Evolutionary conservation across 2,797 vertebrate genomes (phyloP).

Genomic region (Peromyscus nudipes): DNA sequence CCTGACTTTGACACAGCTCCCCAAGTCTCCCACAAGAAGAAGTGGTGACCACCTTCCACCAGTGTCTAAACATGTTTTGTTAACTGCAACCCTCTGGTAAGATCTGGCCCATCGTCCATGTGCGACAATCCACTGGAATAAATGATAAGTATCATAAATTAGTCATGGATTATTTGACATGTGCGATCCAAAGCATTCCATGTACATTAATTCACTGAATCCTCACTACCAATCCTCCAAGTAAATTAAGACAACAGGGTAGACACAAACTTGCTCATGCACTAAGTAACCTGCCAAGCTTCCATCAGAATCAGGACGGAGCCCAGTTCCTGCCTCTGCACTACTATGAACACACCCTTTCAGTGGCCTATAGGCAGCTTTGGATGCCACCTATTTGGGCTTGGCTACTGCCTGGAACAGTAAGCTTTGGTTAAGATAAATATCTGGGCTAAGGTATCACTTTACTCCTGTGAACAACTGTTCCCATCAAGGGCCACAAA

Average conservation of each 20-base stretch:
- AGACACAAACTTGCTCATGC: background rate
- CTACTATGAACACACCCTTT: background rate
- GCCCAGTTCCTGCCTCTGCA: background rate
- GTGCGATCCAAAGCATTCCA: background rate
- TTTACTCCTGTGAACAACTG: background rate
- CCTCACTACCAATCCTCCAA: background rate
- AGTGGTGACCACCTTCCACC: background rate
- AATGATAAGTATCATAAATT: background rate
- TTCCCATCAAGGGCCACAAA: background rate
- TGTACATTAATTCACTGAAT: background rate
- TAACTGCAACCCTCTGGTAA: slow-evolving; percentile 28
- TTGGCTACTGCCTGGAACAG: background rate
- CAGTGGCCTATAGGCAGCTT: background rate
- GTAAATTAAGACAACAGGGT: background rate
- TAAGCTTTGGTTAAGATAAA: background rate
- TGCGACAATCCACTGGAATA: background rate
- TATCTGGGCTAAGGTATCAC: background rate
- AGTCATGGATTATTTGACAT: background rate
- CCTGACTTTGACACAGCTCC: background rate
- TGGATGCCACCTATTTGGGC: background rate
- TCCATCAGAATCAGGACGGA: background rate
- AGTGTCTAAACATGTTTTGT: background rate
- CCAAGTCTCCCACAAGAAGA: background rate
- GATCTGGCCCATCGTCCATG: background rate
- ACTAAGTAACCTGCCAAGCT: background rate